phyloP scores from a whole-genome alignment of 2,113 vertebrate species.

The Tupaia tana region DNA sequence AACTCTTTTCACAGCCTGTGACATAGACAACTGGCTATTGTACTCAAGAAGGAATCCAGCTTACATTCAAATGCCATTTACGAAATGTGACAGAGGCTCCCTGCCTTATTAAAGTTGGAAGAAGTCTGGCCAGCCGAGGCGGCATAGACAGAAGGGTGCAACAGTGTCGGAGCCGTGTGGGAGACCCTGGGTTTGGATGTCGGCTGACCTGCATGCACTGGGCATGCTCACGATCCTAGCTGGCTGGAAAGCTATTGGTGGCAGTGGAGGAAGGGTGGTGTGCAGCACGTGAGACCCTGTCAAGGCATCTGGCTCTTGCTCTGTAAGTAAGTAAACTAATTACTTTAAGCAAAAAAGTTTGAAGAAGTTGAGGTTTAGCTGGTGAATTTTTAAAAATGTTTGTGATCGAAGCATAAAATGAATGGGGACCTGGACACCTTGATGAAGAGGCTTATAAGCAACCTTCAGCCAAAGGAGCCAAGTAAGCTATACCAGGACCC shows the following conservation, averaged over 20 bases:
- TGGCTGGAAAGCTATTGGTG: too few relatives aligned
- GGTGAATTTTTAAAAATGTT: not conserved
- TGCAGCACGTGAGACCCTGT: too few relatives aligned
- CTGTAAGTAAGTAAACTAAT: too few relatives aligned
- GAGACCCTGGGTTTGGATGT: too few relatives aligned
- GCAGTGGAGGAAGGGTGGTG: too few relatives aligned
- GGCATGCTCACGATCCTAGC: too few relatives aligned
- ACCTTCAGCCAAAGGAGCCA: not conserved
- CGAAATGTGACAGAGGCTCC: slow-evolving; percentile 12
- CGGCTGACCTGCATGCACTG: too few relatives aligned
- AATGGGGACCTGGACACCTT: not conserved
- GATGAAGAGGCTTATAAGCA: not conserved
- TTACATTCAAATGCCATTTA: slow-evolving; percentile 44
- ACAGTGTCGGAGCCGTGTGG: too few relatives aligned
- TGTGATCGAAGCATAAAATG: slow-evolving; percentile 25
- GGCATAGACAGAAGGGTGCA: too few relatives aligned
- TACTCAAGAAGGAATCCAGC: slow-evolving; percentile 38
- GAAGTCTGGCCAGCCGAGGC: not conserved
- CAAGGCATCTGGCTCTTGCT: too few relatives aligned
- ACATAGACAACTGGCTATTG: slow-evolving; percentile 33
- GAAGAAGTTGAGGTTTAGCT: not conserved
- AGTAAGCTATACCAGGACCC: not conserved
- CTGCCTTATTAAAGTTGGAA: not conserved
- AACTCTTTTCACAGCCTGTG: slow-evolving; percentile 29
- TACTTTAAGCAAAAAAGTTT: not conserved